Evolutionary conservation across 92 coral and sea anemone genomes (phyloP).

Genomic region (Montipora capitata): DNA sequence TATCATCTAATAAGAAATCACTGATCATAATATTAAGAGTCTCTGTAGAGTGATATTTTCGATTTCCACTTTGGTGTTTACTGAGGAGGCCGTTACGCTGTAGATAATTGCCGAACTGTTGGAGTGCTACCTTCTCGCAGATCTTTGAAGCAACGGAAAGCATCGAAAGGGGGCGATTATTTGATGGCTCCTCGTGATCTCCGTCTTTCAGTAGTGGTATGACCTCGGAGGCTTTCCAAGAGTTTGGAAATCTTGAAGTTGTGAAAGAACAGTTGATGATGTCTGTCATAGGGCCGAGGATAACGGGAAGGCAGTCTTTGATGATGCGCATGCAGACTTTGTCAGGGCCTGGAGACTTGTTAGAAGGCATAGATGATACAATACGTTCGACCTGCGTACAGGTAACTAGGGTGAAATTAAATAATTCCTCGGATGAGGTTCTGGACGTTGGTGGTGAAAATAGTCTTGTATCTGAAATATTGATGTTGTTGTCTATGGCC

Average conservation of each 20-base stretch:
- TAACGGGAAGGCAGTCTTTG: conserved; percentile 7
- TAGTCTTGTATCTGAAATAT: not conserved
- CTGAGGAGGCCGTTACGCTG: too few relatives aligned
- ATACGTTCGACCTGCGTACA: conserved; percentile 18
- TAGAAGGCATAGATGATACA: conserved; percentile 21
- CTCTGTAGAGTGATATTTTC: too few relatives aligned
- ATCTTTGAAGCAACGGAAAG: too few relatives aligned
- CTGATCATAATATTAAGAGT: too few relatives aligned
- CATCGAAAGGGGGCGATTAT: too few relatives aligned
- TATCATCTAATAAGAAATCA: too few relatives aligned
- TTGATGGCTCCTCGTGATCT: too few relatives aligned
- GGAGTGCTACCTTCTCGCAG: too few relatives aligned
- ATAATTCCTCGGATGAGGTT: conserved; percentile 38
- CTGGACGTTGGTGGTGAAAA: conserved; percentile 40
- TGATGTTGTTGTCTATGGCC: conserved; percentile 21
- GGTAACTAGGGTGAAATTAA: conserved; percentile 35
- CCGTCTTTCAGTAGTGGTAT: too few relatives aligned
- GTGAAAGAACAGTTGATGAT: not conserved
- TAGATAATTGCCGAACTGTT: too few relatives aligned
- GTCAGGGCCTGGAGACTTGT: conserved; percentile 64
- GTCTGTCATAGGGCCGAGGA: not conserved
- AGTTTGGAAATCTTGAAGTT: conserved; percentile 23
- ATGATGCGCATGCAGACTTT: conserved; percentile 12
- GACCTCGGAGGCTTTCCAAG: too few relatives aligned
- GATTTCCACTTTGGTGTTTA: too few relatives aligned